Percentiles rank a stretch among this genome's conserved stretches.
Evolutionary conservation across 2,797 vertebrate species (phyloP).

Genomic region (Pseudomugil gertrudae): DNA sequence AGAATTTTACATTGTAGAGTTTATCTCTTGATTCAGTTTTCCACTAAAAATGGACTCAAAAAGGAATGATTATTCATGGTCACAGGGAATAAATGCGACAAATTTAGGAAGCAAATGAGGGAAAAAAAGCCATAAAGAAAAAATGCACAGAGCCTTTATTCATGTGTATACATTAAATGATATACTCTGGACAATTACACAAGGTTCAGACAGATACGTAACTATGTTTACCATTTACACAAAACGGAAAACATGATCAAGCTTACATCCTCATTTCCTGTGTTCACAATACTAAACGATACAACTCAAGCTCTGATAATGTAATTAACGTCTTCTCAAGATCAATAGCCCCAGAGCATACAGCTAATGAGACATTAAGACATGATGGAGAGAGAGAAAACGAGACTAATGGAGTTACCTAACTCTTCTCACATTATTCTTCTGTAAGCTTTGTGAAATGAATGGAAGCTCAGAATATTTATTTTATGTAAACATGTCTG

Average conservation of each 20-base stretch:
- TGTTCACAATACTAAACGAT: conserved; percentile 59
- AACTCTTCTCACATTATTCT: conserved; percentile 25
- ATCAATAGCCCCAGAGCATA: conserved; percentile 66
- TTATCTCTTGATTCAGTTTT: neutral
- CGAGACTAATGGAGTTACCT: conserved; percentile 29
- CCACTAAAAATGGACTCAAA: neutral
- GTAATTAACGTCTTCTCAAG: conserved; percentile 65
- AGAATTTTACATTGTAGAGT: neutral
- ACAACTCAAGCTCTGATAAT: conserved; percentile 60
- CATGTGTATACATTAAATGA: conserved; percentile 23
- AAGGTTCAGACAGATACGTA: conserved; percentile 25
- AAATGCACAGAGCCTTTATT: conserved; percentile 24
- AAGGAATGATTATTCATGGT: neutral
- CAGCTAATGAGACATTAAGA: conserved; percentile 65
- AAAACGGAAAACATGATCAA: conserved; percentile 66
- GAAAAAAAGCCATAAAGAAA: conserved; percentile 20
- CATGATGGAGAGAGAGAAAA: conserved; percentile 18
- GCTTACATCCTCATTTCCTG: conserved; percentile 73
- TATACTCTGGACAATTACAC: conserved; percentile 27
- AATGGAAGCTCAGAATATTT: conserved; percentile 18
- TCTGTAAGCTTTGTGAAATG: conserved; percentile 11
- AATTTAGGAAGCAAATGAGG: conserved; percentile 8
- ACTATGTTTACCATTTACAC: conserved; percentile 32
- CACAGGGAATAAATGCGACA: conserved; percentile 1
- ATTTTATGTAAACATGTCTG: neutral